These are phyloP conservation scores for Gila robusta DNA, from an alignment of 2,797 vertebrate species.

Conservation along the genomic window DNA sequence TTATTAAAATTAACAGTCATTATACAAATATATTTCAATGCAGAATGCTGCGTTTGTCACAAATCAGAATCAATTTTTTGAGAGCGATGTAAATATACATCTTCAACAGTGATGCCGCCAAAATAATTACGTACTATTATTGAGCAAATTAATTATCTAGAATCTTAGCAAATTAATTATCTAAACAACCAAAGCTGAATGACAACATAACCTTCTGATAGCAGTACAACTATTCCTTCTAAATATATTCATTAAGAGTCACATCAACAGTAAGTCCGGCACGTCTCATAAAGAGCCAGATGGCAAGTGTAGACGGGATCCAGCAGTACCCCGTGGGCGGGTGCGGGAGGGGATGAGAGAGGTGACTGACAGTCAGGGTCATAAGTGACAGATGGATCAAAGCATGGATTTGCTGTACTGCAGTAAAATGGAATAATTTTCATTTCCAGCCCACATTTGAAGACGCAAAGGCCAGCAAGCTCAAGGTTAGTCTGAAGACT, in stretches of 20 bases:
- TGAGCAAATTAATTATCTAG: background rate
- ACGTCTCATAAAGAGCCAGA: slow-evolving; percentile 23
- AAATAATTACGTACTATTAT: background rate
- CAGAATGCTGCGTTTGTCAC: background rate
- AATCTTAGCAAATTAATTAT: background rate
- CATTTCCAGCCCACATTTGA: slow-evolving; percentile 31
- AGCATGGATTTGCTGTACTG: background rate
- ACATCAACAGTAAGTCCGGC: background rate
- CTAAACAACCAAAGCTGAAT: background rate
- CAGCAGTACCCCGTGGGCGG: slow-evolving; percentile 13
- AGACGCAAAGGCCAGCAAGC: slow-evolving; percentile 24
- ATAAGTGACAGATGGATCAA: slow-evolving; percentile 45
- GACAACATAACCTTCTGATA: background rate
- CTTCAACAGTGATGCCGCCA: background rate
- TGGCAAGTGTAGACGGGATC: slow-evolving; percentile 8
- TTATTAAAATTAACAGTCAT: background rate
- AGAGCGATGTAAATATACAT: background rate
- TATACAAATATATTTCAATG: background rate
- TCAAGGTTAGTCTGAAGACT: slow-evolving; percentile 69
- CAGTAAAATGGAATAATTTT: slow-evolving; percentile 59
- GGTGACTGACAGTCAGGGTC: slow-evolving; percentile 24
- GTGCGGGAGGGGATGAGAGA: background rate
- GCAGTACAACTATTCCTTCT: background rate
- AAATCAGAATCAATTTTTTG: background rate
- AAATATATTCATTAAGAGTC: slow-evolving; percentile 2